Conservation (phyloP, 2,113 vertebrate species). For the Apus apus region DNA sequence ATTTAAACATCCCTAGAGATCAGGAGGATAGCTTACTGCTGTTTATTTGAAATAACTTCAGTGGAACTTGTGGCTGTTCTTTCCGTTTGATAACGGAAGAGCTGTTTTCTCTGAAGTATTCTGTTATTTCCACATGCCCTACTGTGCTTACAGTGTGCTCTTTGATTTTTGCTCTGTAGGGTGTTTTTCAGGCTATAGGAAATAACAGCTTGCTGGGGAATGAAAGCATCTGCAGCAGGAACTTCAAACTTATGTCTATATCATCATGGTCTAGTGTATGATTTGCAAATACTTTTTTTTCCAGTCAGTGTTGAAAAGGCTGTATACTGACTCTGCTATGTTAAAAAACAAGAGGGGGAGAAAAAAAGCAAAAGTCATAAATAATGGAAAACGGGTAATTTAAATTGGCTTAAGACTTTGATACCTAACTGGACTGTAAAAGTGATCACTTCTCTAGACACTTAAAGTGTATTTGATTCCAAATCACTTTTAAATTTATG, state of each 20-base stretch:
- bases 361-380: background rate
- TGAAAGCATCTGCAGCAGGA: background rate
- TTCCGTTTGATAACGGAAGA: background rate
- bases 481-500: background rate
- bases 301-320: background rate
- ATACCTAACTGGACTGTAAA: background rate
- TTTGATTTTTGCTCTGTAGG: background rate
- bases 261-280: background rate
- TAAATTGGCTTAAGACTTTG: background rate
- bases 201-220: background rate
- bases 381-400: background rate
- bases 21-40: background rate
- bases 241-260: background rate
- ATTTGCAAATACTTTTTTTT: background rate
- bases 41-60: background rate
- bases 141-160: background rate
- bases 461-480: background rate
- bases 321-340: background rate
- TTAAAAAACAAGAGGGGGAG: background rate
- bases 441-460: background rate
- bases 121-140: background rate
- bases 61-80: background rate
- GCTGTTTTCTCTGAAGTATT: background rate
- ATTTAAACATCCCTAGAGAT: background rate
- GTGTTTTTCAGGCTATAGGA: background rate